A percentile compares a stretch with the other conserved stretches of the same genome.
These are phyloP conservation scores for Acarapis woodi DNA, from an alignment of 1,140 invertebrate genomes.

Conservation along the genomic window DNA sequence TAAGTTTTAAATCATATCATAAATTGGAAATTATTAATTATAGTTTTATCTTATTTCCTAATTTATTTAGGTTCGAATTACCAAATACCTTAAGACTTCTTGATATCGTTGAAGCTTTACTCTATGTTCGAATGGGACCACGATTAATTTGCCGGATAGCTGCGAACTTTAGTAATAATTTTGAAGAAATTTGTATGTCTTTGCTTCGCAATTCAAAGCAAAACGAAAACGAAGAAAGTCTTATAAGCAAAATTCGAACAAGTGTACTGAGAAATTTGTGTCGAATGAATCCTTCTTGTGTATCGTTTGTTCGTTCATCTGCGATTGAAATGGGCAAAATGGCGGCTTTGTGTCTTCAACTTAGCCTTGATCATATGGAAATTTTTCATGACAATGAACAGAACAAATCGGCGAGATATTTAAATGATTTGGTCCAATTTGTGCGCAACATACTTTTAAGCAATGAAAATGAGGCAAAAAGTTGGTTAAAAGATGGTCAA, in stretches of 20 bases:
- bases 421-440: conserved; percentile 38
- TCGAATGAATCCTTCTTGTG: conserved; percentile 60
- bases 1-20: too few relatives aligned
- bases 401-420: background rate
- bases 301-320: conserved; percentile 37
- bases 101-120: conserved; percentile 44
- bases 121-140: conserved; percentile 65
- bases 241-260: conserved; percentile 33
- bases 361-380: conserved; percentile 29
- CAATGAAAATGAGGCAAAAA: conserved; percentile 54
- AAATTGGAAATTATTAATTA: too few relatives aligned
- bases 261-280: conserved; percentile 48
- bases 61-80: too few relatives aligned
- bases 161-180: conserved; percentile 73
- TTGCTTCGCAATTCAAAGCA: conserved; percentile 56
- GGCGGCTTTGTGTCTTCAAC: conserved; percentile 47
- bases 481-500: too few relatives aligned
- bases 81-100: conserved; percentile 3
- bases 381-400: background rate
- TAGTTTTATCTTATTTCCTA: too few relatives aligned
- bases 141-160: conserved; percentile 56
- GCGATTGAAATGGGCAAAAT: conserved; percentile 49
- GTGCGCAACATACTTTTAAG: conserved; percentile 63
- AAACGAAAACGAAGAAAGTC: conserved; percentile 44
- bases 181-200: conserved; percentile 56